A percentile compares a stretch with the other conserved stretches of the same genome.
phyloP scores from a whole-genome alignment of 2,113 vertebrate genomes.

The Coturnix japonica region DNA sequence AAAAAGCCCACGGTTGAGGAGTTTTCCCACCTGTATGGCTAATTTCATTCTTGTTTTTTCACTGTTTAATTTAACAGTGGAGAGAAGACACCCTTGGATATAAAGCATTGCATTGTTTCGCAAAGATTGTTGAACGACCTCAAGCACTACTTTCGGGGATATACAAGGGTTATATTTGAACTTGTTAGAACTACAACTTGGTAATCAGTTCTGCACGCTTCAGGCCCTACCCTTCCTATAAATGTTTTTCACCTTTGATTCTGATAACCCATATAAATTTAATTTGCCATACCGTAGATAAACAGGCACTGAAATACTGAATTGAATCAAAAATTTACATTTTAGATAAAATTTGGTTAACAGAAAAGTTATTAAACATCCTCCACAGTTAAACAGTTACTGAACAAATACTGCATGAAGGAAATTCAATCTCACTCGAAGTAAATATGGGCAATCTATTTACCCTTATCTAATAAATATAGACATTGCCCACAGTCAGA shows the following conservation, averaged over 20 bases:
- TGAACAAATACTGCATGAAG: neutral
- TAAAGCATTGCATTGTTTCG: neutral
- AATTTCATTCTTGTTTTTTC: neutral
- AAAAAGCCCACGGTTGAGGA: neutral
- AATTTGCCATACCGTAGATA: neutral
- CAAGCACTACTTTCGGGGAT: neutral
- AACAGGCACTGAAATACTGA: neutral
- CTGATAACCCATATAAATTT: neutral
- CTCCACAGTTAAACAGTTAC: neutral
- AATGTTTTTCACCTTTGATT: neutral
- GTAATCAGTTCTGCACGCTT: neutral
- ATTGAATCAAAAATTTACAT: neutral
- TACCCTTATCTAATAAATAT: neutral
- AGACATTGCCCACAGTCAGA: neutral
- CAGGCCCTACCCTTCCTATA: neutral
- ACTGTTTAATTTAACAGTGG: neutral
- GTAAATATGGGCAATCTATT: neutral
- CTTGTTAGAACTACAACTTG: neutral
- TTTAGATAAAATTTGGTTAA: neutral
- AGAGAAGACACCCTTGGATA: neutral
- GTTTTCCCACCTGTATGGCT: neutral
- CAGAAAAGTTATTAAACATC: neutral
- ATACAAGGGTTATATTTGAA: neutral
- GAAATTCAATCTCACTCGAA: neutral
- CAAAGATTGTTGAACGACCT: neutral